Base-by-base conservation (phyloP, 2,797 vertebrate genomes). In the Coregonus sp. region DNA sequence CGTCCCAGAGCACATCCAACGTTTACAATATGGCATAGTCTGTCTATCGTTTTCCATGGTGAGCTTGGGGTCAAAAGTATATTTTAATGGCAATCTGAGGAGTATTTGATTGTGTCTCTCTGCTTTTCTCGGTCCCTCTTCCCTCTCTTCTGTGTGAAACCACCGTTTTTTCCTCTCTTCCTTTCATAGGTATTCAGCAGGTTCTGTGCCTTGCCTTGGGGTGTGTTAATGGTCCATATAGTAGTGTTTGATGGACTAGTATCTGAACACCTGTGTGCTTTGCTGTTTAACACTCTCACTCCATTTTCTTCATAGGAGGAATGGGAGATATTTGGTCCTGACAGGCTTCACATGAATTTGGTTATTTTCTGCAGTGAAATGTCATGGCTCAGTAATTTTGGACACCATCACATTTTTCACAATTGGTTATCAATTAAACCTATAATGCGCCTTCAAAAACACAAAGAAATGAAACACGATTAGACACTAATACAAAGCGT, bases 401-500 rank as follows among this genome's bases (percentile, higher is more conserved):
- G 76, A 80, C 66, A 76, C 76, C 82, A 78, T 87, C 80, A 78
- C 74, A 70, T 81, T 84, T 86, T 85, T 86, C 81, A 87, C 77
- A 75, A 70, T 80, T 73, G 20, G 15, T 72, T 79, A 72, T 86
- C 86, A 89, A 85, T 88, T 84, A 90, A 90, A 85, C 81, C 81
- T 86, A 87, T 78, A 74, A 72, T 31, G 75, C 74, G 83, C 52
- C 72, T 75, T 80, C 73, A 77, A 83, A 72, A 77, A 72, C 78
- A 91, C 84, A 91, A 91, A 86, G 83, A 82, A 84, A 72, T 72
- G 59, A 86, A 88, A 87, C 56, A 20, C 72, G 87, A 90, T 91
- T 89, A 86, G 88, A 89, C 76, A 52, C 66, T 29, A 61, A 83
- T 89, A 91, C 88, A 91, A 92, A 90, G 85, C 84, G 81, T 80